Evolutionary conservation across 2,113 vertebrate genomes (phyloP), one percentile per base, ranked within the genome.

Genomic region (Sialia sialis): DNA sequence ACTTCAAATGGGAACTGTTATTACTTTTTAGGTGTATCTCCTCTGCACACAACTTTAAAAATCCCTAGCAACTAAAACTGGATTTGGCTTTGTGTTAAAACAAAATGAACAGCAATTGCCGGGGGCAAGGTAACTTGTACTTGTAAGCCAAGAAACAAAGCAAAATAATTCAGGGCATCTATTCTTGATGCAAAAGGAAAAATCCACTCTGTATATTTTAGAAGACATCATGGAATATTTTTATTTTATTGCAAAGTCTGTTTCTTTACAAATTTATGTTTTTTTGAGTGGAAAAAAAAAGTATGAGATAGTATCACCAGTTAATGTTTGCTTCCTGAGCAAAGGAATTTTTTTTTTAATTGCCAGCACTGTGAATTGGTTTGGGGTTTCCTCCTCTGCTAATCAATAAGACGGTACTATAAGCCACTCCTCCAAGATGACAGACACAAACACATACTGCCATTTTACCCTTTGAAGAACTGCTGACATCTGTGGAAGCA

Each of bases 71-170:
- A 51, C 49, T 51, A 51, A 76, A 86, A 83, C 4, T 13, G 29
- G 14, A 41, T 80, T 76, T 60, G 15, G 2, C 82, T 83, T 41
- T 92, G 16, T 34, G 21, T n/a, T 59, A 79, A n/a, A 23, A 46
- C 34, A 26, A 34, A 76, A 70, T 1, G 6, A 82, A 43, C 9
- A 36, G n/a, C 2, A 2, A 32, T 13, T n/a, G 23, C 0, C 1
- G 4, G 34, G 21, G 22, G 29, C 17, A 64, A 60, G 4, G 51
- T 46, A 86, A 79, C 22, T 54, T 1, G 1, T 6, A 46, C 32
- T 19, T 66, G 16, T 44, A 80, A 79, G 27, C 25, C 64, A 86
- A 80, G 29, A 88, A 86, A 46, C 11, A 41, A 63, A 16, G 39
- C 8, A 64, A 62, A 46, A 34, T 32, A 60, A 84, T 78, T 78